phyloP scores from a whole-genome alignment of 2,113 vertebrate genomes.

The Alligator mississippiensis region DNA sequence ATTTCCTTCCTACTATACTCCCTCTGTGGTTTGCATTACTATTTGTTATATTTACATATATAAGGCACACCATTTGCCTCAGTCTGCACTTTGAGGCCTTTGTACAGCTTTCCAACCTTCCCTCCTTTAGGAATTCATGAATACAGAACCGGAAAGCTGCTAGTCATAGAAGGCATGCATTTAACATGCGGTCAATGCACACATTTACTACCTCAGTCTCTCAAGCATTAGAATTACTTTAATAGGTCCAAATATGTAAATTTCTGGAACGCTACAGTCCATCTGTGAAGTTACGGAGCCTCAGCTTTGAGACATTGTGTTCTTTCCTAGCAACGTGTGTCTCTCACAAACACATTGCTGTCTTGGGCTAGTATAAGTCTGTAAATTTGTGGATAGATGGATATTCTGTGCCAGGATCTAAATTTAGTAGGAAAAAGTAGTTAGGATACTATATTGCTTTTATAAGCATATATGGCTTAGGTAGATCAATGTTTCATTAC shows the following conservation, averaged over 20 bases:
- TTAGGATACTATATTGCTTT: slow-evolving; percentile 57
- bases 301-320: neutral
- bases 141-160: neutral
- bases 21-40: neutral
- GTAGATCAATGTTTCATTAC: slow-evolving; percentile 46
- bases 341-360: slow-evolving; percentile 17
- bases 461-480: slow-evolving; percentile 36
- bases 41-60: neutral
- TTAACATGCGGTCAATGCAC: neutral
- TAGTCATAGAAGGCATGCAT: neutral
- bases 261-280: neutral
- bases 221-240: neutral
- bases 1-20: neutral
- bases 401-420: slow-evolving; percentile 41
- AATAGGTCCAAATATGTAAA: neutral
- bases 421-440: slow-evolving; percentile 54
- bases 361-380: slow-evolving; percentile 54
- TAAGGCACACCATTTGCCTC: neutral
- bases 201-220: neutral
- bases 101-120: neutral
- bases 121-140: neutral
- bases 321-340: neutral
- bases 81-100: neutral
- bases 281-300: accelerated
- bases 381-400: slow-evolving; percentile 47